phyloP scores from a whole-genome alignment of 2,888 invertebrate genomes.

The Tenthredo mesomela region DNA sequence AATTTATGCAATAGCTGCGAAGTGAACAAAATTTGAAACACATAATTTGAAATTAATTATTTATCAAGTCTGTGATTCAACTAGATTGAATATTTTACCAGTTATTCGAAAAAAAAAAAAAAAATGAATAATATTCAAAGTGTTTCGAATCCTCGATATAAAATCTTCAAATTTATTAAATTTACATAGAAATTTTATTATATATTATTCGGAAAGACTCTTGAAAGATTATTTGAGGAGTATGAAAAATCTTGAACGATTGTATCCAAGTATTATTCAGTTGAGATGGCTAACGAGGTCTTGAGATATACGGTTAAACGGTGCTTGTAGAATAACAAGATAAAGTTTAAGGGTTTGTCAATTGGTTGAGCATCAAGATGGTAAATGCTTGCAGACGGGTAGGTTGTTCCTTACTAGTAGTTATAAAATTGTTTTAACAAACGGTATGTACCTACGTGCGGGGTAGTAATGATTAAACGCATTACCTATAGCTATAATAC shows the following conservation, averaged over 20 bases:
- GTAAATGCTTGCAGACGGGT: background rate
- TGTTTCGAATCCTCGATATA: no score
- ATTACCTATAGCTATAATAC: background rate
- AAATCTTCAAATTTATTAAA: background rate
- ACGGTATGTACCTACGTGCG: background rate
- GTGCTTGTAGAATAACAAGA: background rate
- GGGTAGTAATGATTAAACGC: background rate
- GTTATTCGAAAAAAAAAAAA: no score
- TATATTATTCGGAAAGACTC: background rate
- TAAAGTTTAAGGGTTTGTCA: slow-evolving; percentile 5
- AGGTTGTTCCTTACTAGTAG: background rate
- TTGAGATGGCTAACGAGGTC: background rate
- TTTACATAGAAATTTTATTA: background rate
- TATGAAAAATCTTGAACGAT: slow-evolving; percentile 6
- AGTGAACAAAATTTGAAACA: no score
- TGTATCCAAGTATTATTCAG: background rate
- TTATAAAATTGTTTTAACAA: slow-evolving; percentile 32
- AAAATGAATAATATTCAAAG: no score
- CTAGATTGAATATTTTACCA: no score
- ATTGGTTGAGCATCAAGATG: background rate
- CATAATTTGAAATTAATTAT: no score
- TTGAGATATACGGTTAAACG: background rate
- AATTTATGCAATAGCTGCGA: no score
- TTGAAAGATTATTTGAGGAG: background rate
- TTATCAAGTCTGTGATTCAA: no score